phyloP scores from a whole-genome alignment of 2,113 vertebrate species.

The Theristicus caerulescens region DNA sequence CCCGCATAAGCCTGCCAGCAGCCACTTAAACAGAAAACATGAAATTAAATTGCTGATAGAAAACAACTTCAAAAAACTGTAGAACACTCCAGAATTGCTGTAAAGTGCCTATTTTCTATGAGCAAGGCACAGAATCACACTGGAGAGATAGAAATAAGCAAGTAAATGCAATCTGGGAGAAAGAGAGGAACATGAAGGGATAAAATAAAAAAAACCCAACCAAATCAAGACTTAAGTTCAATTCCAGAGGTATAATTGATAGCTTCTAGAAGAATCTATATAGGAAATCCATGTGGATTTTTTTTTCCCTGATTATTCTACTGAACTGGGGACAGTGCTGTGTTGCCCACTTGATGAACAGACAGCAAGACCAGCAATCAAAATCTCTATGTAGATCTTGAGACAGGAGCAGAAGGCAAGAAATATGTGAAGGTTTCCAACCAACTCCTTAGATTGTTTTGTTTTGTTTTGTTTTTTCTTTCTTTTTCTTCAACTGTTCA shows the following conservation, averaged over 20 bases:
- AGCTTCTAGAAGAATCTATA: not conserved
- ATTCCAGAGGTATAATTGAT: not conserved
- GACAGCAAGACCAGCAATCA: not conserved
- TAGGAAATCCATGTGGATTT: not conserved
- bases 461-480: not conserved
- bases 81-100: not conserved
- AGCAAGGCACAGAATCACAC: not conserved
- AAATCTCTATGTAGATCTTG: not conserved
- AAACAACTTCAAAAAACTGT: not conserved
- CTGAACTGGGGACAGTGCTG: not conserved
- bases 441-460: not conserved
- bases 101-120: not conserved
- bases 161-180: not conserved
- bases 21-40: not conserved
- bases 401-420: not conserved
- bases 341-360: not conserved
- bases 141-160: not conserved
- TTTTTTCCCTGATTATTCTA: not conserved
- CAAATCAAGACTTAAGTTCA: not conserved
- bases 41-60: not conserved
- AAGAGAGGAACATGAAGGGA: not conserved
- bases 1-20: not conserved
- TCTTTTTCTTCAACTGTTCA: not conserved
- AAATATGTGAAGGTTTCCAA: not conserved
- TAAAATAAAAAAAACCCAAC: not conserved